Percentiles rank a stretch among this genome's conserved stretches.
Evolutionary conservation across 1,140 invertebrate species (phyloP).

Genomic region (Pomacea maculata): DNA sequence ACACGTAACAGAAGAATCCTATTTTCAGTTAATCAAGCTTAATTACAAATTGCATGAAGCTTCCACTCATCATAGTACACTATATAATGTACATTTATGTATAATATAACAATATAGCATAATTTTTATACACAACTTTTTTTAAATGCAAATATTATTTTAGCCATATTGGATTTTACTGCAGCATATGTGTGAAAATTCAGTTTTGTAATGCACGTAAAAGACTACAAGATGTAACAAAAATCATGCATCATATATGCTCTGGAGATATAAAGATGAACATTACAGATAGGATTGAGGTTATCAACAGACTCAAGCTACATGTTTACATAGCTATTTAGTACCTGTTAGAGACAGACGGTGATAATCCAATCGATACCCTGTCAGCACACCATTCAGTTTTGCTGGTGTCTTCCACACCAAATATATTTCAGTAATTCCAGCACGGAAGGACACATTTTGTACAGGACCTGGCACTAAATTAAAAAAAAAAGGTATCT

Average conservation of each 20-base stretch:
- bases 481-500: background rate
- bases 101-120: too few relatives aligned
- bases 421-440: slow-evolving; percentile 31
- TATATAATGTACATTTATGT: too few relatives aligned
- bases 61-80: too few relatives aligned
- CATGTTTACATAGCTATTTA: too few relatives aligned
- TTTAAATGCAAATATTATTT: too few relatives aligned
- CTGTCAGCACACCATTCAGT: slow-evolving; percentile 35
- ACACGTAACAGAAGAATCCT: background rate
- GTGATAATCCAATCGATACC: slow-evolving; percentile 30
- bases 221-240: background rate
- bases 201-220: background rate
- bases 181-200: background rate
- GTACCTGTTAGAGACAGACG: background rate
- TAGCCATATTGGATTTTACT: background rate
- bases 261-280: background rate
- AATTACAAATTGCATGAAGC: background rate
- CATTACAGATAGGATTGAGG: background rate
- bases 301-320: background rate
- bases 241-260: background rate
- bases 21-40: background rate
- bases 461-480: slow-evolving; percentile 39
- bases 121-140: too few relatives aligned
- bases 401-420: slow-evolving; percentile 39
- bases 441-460: slow-evolving; percentile 28